phyloP scores from a whole-genome alignment of 2,113 vertebrate species.

The Pterophyllum scalare region DNA sequence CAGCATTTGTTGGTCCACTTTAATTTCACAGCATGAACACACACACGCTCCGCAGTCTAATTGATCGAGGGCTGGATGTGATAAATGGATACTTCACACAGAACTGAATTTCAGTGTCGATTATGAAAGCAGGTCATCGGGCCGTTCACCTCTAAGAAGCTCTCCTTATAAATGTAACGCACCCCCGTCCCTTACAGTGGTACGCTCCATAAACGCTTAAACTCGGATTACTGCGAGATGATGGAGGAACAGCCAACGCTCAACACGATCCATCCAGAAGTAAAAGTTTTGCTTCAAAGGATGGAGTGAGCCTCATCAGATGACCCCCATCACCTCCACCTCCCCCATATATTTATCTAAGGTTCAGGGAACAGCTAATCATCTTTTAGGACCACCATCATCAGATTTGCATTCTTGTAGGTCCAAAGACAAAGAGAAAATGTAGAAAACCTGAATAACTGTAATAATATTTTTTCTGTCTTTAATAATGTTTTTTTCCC shows the following conservation, averaged over 20 bases:
- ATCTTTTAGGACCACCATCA: background rate
- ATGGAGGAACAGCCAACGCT: background rate
- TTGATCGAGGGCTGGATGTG: background rate
- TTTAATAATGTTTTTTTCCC: fast-evolving
- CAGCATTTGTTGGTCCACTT: background rate
- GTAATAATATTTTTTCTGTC: background rate
- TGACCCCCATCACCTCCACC: no score
- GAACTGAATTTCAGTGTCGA: background rate
- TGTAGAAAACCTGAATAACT: no score
- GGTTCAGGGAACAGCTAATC: background rate
- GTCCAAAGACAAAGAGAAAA: background rate
- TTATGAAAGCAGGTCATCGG: background rate
- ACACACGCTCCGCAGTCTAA: no score
- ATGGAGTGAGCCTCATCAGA: no score
- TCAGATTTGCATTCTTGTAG: background rate
- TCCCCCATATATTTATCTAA: no score
- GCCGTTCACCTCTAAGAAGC: background rate
- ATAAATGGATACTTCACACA: background rate
- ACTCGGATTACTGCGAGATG: background rate
- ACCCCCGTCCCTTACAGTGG: background rate
- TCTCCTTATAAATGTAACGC: background rate
- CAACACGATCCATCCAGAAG: background rate
- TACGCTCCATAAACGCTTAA: background rate
- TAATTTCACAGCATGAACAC: background rate
- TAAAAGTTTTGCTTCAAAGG: no score